Evolutionary conservation across 2,113 vertebrate species (phyloP), one percentile per base, ranked within the genome.

Genomic region (Aix galericulata): DNA sequence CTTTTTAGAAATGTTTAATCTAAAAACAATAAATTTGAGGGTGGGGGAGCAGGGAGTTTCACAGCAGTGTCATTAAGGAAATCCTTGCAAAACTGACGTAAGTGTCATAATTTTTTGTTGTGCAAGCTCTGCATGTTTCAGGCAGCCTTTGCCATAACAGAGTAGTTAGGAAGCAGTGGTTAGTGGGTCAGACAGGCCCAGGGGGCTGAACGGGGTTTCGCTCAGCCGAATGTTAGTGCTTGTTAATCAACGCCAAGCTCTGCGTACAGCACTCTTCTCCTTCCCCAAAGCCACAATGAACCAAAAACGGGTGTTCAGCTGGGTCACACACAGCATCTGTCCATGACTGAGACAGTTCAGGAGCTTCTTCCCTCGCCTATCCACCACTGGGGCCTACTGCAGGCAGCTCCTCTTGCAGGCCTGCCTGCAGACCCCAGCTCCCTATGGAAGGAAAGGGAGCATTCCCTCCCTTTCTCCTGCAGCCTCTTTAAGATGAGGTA

Each of bases 121-220:
- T 88, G 91, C 88, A 73, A 83, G 34, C 78, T 62, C 82, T 93
- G 80, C 69, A 26, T 91, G 85, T 82, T 88, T 92, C 55, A 72
- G 55, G 50, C 82, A 88, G 88, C 93, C 77, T 90, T 96, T 73
- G 62, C 34, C 31, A 42, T 87, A 94, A 81, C 63, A 48, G 92
- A 79, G 81, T 50, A 86, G 71, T 83, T 85, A 82, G 78, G 68
- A 95, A 96, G 96, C 86, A 72, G 36, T 96, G 97, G 96, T 93
- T 97, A 98, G 96, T 96, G 91, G 95, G 94, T 94, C 95, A 96
- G 93, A 95, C 91, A 84, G 91, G 78, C 94, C 96, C 82, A 83
- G 73, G 60, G 82, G 94, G 81, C 91, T 95, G 18, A 73, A 84
- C 0, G 71, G 44, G 55, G 64, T 62, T 95, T 93, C 94, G 82